These are phyloP conservation scores for Spodoptera frugiperda DNA, from an alignment of 1,140 invertebrate genomes.

Conservation along the genomic window DNA sequence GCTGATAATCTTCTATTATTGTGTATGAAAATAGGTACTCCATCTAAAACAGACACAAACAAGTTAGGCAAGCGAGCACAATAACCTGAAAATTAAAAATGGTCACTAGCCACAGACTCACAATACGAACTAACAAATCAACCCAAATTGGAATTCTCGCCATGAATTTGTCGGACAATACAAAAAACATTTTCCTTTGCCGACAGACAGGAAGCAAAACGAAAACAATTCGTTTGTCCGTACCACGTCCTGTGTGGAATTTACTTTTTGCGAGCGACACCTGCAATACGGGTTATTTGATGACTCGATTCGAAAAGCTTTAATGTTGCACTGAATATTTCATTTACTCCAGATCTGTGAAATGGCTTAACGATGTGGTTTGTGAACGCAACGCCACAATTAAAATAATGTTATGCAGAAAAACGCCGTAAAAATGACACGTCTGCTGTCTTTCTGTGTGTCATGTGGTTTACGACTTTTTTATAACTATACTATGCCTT, in stretches of 20 bases:
- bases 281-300: slow-evolving; percentile 36
- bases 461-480: too few species aligned
- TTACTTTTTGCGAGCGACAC: slow-evolving; percentile 34
- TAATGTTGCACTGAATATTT: slow-evolving; percentile 26
- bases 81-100: too few species aligned
- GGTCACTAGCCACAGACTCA: too few species aligned
- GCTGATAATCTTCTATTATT: too few species aligned
- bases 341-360: background rate
- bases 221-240: slow-evolving; percentile 37
- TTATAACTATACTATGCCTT: too few species aligned
- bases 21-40: too few species aligned
- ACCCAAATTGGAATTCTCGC: slow-evolving; percentile 12
- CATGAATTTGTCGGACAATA: slow-evolving; percentile 24
- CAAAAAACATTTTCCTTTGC: slow-evolving; percentile 25
- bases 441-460: background rate
- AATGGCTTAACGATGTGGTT: background rate
- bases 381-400: background rate
- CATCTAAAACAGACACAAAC: too few species aligned
- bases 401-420: slow-evolving; percentile 1
- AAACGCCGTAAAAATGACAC: background rate
- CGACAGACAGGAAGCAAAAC: slow-evolving; percentile 9
- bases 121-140: background rate
- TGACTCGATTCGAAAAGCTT: slow-evolving; percentile 25
- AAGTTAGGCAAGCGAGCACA: too few species aligned
- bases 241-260: slow-evolving; percentile 20